Evolutionary conservation across 1,140 invertebrate species (phyloP).

Genomic region (Ericerus pela): DNA sequence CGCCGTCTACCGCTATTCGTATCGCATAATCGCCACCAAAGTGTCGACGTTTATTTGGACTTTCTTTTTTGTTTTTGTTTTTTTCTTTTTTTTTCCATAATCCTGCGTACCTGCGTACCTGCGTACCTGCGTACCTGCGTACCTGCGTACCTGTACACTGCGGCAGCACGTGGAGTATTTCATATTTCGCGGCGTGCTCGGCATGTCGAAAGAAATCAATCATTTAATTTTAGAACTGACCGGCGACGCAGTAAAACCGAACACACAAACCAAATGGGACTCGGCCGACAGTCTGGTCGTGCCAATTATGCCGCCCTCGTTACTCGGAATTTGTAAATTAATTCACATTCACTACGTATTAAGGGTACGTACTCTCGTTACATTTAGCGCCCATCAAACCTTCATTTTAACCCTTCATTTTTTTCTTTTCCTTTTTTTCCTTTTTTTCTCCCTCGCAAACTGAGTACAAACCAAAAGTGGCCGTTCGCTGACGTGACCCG

Average conservation of each 20-base stretch:
- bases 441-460: too few species aligned
- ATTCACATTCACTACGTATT: slow-evolving; percentile 67
- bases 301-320: slow-evolving; percentile 63
- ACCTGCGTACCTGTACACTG: not conserved
- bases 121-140: too few species aligned
- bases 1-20: too few species aligned
- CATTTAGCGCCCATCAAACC: not conserved
- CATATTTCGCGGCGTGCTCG: slow-evolving; percentile 63
- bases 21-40: too few species aligned
- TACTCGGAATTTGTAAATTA: slow-evolving; percentile 56
- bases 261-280: slow-evolving; percentile 47
- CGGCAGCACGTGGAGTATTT: slow-evolving; percentile 61
- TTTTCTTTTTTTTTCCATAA: too few species aligned
- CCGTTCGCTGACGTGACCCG: too few species aligned
- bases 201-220: slow-evolving; percentile 52
- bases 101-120: too few species aligned
- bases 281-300: slow-evolving; percentile 50
- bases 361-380: slow-evolving; percentile 39
- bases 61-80: too few species aligned
- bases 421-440: too few species aligned
- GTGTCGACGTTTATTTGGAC: too few species aligned
- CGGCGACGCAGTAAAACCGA: slow-evolving; percentile 44
- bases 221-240: slow-evolving; percentile 58
- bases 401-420: not conserved
- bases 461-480: too few species aligned